Evolutionary conservation across 2,113 vertebrate genomes (phyloP), one percentile per base, ranked within the genome.

Genomic region (Origma solitaria): DNA sequence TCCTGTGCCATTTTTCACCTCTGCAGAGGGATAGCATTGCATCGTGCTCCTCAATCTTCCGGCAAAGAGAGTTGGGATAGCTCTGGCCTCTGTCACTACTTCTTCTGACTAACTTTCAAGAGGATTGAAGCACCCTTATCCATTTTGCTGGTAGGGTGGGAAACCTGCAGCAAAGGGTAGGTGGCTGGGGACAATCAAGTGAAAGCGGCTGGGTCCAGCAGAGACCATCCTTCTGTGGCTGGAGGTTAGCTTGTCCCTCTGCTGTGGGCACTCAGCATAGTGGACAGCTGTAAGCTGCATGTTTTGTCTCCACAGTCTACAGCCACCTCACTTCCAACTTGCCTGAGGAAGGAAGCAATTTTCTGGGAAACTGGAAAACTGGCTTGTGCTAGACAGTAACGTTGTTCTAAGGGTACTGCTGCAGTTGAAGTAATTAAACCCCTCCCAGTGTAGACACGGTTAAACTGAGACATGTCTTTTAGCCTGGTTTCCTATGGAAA

Each of bases 401-500:
- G 66, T 81, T 81, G 56, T 90, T 95, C 42, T 69, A 20, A 84
- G 91, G 62, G 60, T 83, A 28, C 33, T 91, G 78, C 82, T 88
- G 95, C 92, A 89, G 87, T 37, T 50, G 84, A 89, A 80, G 75
- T 87, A 70, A 94, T 96, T 82, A 94, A 95, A 85, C 87, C 50
- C 70, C 71, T 87, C 95, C 86, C 84, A 38, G 38, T 85, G 85
- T 62, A 95, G 94, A 91, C 89, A 84, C 2, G 0, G 93, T 94
- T 96, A 95, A 84, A 90, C n/a, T 76, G 81, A 94, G 91, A 57
- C 78, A 30, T 79, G 88, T 96, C 90, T 95, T 95, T 91, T 93
- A 95, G 96, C 94, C 94, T 65, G 66, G 96, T 95, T 95, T 96
- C 94, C 95, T 96, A 96, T 93, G 92, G 96, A 96, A 91, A 96